Evolutionary conservation across 2,113 vertebrate species (phyloP).

Genomic region (Larimichthys crocea): DNA sequence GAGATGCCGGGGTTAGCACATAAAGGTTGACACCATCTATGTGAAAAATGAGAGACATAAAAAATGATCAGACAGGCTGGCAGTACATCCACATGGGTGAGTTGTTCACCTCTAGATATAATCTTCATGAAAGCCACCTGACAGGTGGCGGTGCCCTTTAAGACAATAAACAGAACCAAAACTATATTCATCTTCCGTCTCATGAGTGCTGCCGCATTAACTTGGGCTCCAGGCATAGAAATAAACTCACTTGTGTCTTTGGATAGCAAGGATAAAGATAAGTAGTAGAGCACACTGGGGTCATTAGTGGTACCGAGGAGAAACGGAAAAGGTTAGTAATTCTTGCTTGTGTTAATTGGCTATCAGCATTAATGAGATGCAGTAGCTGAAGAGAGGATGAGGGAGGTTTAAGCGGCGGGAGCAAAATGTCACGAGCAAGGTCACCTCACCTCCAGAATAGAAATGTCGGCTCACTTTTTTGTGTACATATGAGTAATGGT

Average conservation of each 20-base stretch:
- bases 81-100: constrained; percentile 37
- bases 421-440: constrained; percentile 75
- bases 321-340: constrained; percentile 74
- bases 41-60: constrained; percentile 29
- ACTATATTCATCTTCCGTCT: constrained; percentile 58
- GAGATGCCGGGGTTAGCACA: constrained; percentile 2
- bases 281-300: constrained; percentile 60
- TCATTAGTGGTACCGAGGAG: constrained; percentile 65
- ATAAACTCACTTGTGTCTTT: constrained; percentile 62
- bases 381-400: constrained; percentile 45
- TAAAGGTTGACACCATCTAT: constrained; percentile 20
- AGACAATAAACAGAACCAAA: constrained; percentile 62
- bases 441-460: constrained; percentile 37
- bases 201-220: constrained; percentile 58
- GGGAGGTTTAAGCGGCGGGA: constrained; percentile 41
- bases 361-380: constrained; percentile 79
- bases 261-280: constrained; percentile 61
- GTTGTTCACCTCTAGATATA: constrained; percentile 51
- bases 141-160: constrained; percentile 55
- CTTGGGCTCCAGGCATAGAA: constrained; percentile 46
- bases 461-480: constrained; percentile 62
- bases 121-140: constrained; percentile 41
- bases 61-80: constrained; percentile 15
- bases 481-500: constrained; percentile 25
- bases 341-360: constrained; percentile 75